These are phyloP conservation scores for Drosophila subsilvestris DNA, from an alignment of 2,888 invertebrate species.

Conservation along the genomic window DNA sequence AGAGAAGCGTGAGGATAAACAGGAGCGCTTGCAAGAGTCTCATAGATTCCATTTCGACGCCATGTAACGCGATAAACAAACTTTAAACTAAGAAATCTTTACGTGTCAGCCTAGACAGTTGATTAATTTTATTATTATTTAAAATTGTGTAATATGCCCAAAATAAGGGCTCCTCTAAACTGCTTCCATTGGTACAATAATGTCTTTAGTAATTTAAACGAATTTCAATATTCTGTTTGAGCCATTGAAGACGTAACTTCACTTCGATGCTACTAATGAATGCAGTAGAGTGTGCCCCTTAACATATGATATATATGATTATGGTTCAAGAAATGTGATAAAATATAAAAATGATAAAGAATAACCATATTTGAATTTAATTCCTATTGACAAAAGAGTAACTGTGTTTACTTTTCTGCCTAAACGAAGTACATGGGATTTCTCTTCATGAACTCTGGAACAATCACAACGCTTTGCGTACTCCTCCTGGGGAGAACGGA, in stretches of 20 bases:
- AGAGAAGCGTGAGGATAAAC: constrained; percentile 92
- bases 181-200: constrained; percentile 15
- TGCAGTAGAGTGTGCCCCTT: constrained; percentile 16
- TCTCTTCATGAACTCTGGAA: constrained; percentile 85
- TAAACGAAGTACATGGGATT: constrained; percentile 91
- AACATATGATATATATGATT: constrained; percentile 36
- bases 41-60: constrained; percentile 94
- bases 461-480: constrained; percentile 85
- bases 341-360: constrained; percentile 36
- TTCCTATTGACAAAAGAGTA: not conserved
- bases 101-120: constrained; percentile 35
- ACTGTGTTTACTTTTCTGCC: constrained; percentile 45
- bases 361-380: constrained; percentile 5
- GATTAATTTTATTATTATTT: constrained; percentile 44
- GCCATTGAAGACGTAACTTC: not conserved
- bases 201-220: not conserved
- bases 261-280: not conserved
- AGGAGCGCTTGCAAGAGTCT: constrained; percentile 91
- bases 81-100: constrained; percentile 23
- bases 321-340: constrained; percentile 67
- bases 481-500: constrained; percentile 84
- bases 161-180: constrained; percentile 2
- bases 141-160: constrained; percentile 29
- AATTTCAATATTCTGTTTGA: not conserved
- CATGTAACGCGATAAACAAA: constrained; percentile 86